Evolutionary conservation across 1,140 invertebrate species (phyloP), one percentile per base, ranked within the genome.

Genomic region (Colletes gigas): DNA sequence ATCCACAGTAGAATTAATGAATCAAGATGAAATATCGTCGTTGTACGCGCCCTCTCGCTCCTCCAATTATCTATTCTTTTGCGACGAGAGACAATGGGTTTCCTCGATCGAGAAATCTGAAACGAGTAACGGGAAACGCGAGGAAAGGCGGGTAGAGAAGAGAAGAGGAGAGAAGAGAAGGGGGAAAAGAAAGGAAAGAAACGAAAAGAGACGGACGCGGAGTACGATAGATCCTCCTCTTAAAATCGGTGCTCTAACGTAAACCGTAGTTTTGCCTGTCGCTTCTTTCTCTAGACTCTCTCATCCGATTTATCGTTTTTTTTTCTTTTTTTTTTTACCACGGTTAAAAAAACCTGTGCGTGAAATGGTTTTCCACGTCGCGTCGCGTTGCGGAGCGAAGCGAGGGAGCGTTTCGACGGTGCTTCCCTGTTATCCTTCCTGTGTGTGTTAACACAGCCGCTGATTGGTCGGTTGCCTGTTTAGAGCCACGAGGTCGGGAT

Each of bases 401-500:
- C 87, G 88, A 89, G 87, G 85, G 88, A 73, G 85, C 88, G 86
- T 84, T 62, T 63, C 68, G 82, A 82, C 70, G 82, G 75, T 76
- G 68, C 79, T 81, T 83, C 77, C 77, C 75, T 68, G 67, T 83
- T 83, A 57, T 52, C 41, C 69, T 70, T 30, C 66, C 59, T 77
- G 76, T 50, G 62, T 83, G 65, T 83, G 65, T 85, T 84, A 87
- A 88, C 78, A 93, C 91, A 63, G 89, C 88, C 90, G 93, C 91
- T 94, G 92, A 93, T 92, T 93, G 92, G 89, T 92, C 92, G 93
- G 92, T 93, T 94, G 91, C 93, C 94, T 94, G 93, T 97, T 95
- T 97, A 98, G 97, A 97, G 97, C 95, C 97, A 97, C 95, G 97
- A 97, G 95, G 97, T 97, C 94, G 97, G 97, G 95, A 97, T 97